A percentile compares a stretch with the other conserved stretches of the same genome.
Evolutionary conservation across 2,888 invertebrate genomes (phyloP).

Genomic region (Buathra laborator): DNA sequence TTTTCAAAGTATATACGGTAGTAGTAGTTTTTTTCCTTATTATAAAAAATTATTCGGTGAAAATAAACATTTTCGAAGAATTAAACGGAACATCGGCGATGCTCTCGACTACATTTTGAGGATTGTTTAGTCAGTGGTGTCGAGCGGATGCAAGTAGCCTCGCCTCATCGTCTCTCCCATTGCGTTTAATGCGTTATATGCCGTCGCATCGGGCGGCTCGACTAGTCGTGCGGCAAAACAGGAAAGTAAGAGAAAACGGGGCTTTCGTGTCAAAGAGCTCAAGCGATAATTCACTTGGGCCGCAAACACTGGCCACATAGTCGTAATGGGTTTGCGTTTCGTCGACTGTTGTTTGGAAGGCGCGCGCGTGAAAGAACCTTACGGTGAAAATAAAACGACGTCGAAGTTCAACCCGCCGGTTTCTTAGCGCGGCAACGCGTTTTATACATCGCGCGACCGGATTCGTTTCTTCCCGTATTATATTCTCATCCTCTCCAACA

Average conservation of each 20-base stretch:
- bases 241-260: slow-evolving; percentile 83
- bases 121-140: slow-evolving; percentile 7
- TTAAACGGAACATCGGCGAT: not conserved
- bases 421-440: not conserved
- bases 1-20: too few species aligned
- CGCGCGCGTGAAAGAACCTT: slow-evolving; percentile 47
- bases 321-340: not conserved
- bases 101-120: not conserved
- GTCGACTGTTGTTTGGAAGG: slow-evolving; percentile 6
- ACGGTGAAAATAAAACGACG: slow-evolving; percentile 45
- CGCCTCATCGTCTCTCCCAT: slow-evolving; percentile 41
- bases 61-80: too few species aligned
- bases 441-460: not conserved
- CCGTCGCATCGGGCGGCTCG: slow-evolving; percentile 49
- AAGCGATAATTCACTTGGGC: slow-evolving; percentile 74
- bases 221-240: slow-evolving; percentile 79
- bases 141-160: slow-evolving; percentile 22
- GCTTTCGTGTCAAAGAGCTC: slow-evolving; percentile 81
- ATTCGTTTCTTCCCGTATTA: not conserved
- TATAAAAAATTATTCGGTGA: too few species aligned
- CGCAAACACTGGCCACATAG: slow-evolving; percentile 36
- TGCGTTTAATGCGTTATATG: slow-evolving; percentile 50
- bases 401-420: slow-evolving; percentile 58
- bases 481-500: not conserved
- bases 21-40: too few species aligned